Base-by-base conservation (phyloP, 2,113 vertebrate genomes). In the Callopanchax toddi region DNA sequence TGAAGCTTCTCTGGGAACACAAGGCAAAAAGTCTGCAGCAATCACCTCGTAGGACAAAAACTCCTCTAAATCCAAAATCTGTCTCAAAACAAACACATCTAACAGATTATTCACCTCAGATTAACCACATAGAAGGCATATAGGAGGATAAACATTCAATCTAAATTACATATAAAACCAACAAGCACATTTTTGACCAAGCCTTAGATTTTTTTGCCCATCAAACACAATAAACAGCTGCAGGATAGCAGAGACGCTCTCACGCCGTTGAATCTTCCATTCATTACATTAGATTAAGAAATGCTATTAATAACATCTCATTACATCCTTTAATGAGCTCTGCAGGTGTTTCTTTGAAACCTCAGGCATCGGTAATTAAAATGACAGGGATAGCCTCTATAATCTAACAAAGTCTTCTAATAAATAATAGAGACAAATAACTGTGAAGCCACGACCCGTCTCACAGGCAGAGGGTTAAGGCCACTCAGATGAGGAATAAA, bases 301-400 rank as follows among this genome's bases (percentile, higher is more conserved):
- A 61, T 11, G 17, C 20, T 71, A 61, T 68, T 51, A 65, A 71
- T 50, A 65, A 53, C 17, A 32, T 42, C 61, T 76, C 44, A 68
- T 76, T 67, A 51, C 6, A 60, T 26, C 13, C 36, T 46, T 45
- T 68, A 49, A 55, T 22, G 17, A 54, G 25, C 45, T 54, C 18
- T 11, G 22, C 37, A 23, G 39, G 67, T 70, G 70, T 74, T 61
- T 45, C 36, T 79, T 71, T 65, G 43, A 79, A 76, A 66, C 36
- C 9, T 6, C 36, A 71, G 22, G 21, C 36, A 42, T 60, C 16
- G 43, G 52, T 66, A 44, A 70, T 63, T 75, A 60, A 73, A 76
- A 64, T 0, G 16, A 2, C 25, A 10, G 36, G 18, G 61, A 42
- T 0, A 55, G 57, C 2, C 25, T 21, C 67, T 39, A 57, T 11